Evolutionary conservation across 2,113 vertebrate species (phyloP), one percentile per base, ranked within the genome.

Genomic region (Coregonus clupeaformis): DNA sequence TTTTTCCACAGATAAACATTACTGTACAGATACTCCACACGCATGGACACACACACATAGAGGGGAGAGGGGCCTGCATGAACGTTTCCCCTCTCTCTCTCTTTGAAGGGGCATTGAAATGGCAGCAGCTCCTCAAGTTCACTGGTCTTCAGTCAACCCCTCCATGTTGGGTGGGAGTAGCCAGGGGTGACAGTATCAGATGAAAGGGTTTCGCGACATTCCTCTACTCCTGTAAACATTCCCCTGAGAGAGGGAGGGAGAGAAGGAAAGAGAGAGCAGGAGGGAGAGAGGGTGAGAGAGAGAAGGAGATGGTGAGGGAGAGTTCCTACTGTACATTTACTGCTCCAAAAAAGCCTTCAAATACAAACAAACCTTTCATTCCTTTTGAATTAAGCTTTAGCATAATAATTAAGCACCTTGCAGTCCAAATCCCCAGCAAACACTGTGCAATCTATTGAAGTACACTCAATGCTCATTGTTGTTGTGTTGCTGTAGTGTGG

Each of bases 121-220:
- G 88, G 86, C 86, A 89, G 85, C 80, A 60, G 80, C 86, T 86
- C 79, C 86, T 89, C 83, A 73, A 80, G 85, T 87, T 87, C 80
- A 87, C 81, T 72, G 70, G 76, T 84, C 80, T 57, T 42, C 66
- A 63, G 66, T 7, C 52, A 32, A 5, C 36, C 25, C 7, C 62
- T 18, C 69, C 16, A 18, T 52, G 82, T 71, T 65, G 77, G 12
- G 62, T 52, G 72, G 67, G 24, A 36, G 63, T 71, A 59, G 32
- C 69, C 52, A 72, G 65, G 9, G 63, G 71, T 30, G 9, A n/a
- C 64, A 24, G 69, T 6, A 29, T 94, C 91, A 94, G 91, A 93
- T 93, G 89, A 94, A 94, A 85, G 92, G 93, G 72, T 94, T 94
- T 78, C 88, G 85, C 25, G 93, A 93, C 20, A 90, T 89, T 80